Conservation (phyloP, 2,113 vertebrate species). For the Potamarius usumacintae region DNA sequence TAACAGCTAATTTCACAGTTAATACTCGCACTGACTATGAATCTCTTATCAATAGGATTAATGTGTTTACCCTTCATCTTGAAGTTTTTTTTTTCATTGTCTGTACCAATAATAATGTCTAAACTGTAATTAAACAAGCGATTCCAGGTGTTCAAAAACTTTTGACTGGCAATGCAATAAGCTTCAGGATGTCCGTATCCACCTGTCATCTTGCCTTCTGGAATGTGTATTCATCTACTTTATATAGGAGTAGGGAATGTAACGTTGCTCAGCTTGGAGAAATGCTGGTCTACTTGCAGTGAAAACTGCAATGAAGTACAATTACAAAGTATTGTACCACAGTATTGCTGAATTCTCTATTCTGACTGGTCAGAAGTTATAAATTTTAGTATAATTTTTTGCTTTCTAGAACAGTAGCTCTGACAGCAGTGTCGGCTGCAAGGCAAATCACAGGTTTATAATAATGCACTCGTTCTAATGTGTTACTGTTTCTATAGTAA, state of each 20-base stretch:
- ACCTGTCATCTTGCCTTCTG: conserved; percentile 9
- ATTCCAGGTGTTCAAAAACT: conserved; percentile 8
- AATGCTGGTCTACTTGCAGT: background rate
- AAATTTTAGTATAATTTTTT: no score
- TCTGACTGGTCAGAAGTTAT: background rate
- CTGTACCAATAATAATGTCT: background rate
- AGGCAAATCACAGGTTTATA: background rate
- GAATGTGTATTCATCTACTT: background rate
- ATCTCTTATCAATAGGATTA: background rate
- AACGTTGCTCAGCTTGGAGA: background rate
- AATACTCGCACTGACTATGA: background rate
- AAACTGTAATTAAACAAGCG: background rate
- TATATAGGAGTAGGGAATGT: background rate
- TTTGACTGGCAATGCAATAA: background rate
- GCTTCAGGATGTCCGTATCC: background rate
- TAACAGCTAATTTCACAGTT: background rate
- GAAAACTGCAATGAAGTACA: background rate
- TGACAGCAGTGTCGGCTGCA: background rate
- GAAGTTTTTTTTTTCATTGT: background rate
- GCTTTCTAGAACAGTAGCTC: background rate
- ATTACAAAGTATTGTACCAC: background rate
- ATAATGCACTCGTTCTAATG: background rate
- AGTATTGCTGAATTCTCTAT: background rate
- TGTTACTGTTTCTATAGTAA: conserved; percentile 15
- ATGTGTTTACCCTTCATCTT: background rate